These are phyloP conservation scores for Eupleurogrammus muticus DNA, from an alignment of 2,797 vertebrate genomes.

Conservation along the genomic window DNA sequence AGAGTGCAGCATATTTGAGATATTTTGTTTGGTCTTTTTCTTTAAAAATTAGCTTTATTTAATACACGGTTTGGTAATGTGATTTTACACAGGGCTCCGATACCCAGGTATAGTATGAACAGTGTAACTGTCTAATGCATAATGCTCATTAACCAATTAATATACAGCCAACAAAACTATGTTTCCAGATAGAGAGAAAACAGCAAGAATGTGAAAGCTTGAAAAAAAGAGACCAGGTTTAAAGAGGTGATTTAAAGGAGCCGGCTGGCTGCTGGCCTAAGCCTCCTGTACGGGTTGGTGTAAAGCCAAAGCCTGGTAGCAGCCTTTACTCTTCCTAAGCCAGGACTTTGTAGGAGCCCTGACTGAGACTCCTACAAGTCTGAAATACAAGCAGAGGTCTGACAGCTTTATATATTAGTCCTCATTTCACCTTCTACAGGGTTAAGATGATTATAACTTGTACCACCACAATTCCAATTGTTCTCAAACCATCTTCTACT, in stretches of 20 bases:
- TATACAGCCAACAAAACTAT: conserved; percentile 13
- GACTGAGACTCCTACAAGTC: conserved; percentile 43
- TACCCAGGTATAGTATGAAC: conserved; percentile 13
- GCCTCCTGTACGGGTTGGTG: conserved; percentile 11
- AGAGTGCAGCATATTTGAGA: conserved; percentile 19
- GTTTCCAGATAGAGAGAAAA: not conserved
- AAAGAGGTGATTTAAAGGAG: conserved; percentile 20
- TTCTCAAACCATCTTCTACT: too few species aligned
- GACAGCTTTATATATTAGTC: conserved; percentile 21
- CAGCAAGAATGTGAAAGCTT: conserved; percentile 19
- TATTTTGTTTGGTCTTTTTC: conserved; percentile 25
- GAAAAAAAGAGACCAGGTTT: conserved; percentile 17
- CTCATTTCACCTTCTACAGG: conserved; percentile 5
- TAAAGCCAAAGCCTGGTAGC: conserved; percentile 36
- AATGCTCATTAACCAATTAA: not conserved
- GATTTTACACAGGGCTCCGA: conserved; percentile 11
- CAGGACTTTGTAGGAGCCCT: conserved; percentile 34
- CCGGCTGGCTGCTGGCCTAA: conserved; percentile 16
- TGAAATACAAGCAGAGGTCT: conserved; percentile 42
- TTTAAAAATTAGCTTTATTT: conserved; percentile 48
- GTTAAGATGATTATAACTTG: not conserved
- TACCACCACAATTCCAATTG: not conserved
- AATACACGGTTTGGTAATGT: conserved; percentile 24
- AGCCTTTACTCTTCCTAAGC: conserved; percentile 42
- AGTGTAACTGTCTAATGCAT: conserved; percentile 17